Evolutionary conservation across 1,140 invertebrate species (phyloP).

Genomic region (Sinonovacula constricta): DNA sequence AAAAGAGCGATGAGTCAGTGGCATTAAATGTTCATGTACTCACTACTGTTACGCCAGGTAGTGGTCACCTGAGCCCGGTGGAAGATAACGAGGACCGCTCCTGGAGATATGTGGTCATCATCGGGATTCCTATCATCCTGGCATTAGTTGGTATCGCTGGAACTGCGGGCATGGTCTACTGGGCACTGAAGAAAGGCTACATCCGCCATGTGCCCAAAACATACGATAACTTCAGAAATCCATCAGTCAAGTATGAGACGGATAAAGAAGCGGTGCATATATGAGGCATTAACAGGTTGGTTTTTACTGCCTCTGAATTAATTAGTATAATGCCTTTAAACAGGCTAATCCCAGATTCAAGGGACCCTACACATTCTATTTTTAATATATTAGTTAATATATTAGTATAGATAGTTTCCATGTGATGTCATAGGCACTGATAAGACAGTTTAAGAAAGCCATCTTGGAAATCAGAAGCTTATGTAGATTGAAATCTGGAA

Average conservation of each 20-base stretch:
- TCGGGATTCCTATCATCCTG: constrained; percentile 37
- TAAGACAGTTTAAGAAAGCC: too few relatives aligned
- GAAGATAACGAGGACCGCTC: too few relatives aligned
- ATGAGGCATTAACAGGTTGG: constrained; percentile 1
- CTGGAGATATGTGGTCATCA: constrained; percentile 32
- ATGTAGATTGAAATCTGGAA: too few relatives aligned
- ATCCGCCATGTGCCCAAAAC: constrained; percentile 39
- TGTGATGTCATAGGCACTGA: too few relatives aligned
- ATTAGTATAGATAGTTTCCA: too few relatives aligned
- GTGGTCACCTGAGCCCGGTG: too few relatives aligned
- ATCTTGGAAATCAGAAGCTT: too few relatives aligned
- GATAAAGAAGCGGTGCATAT: constrained; percentile 26
- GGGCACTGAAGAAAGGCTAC: constrained; percentile 42
- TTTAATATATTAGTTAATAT: background rate
- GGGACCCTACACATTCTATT: background rate
- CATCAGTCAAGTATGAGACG: constrained; percentile 12
- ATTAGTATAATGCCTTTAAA: background rate
- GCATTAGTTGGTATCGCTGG: constrained; percentile 22
- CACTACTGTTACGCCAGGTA: too few relatives aligned
- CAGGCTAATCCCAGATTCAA: background rate
- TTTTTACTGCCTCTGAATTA: background rate
- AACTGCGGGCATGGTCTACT: constrained; percentile 19
- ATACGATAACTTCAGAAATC: constrained; percentile 40
- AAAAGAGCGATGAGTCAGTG: too few relatives aligned
- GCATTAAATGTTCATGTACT: too few relatives aligned